Evolutionary conservation across 1,140 invertebrate species (phyloP).

Genomic region (Drosophila bifasciata): DNA sequence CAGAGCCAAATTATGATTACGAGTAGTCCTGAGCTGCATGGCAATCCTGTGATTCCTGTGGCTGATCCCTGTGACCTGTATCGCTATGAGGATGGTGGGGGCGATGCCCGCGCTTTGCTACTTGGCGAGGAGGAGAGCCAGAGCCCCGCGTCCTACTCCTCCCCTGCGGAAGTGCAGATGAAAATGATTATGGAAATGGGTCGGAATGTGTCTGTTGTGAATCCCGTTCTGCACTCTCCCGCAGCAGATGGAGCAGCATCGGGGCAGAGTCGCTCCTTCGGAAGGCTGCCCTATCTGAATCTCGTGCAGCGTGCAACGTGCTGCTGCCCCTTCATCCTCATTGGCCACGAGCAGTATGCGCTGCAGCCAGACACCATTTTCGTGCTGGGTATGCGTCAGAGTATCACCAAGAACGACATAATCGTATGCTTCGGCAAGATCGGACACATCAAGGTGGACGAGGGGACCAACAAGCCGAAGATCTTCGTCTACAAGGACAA

Average conservation of each 20-base stretch:
- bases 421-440: conserved; percentile 54
- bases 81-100: conserved; percentile 59
- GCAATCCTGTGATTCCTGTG: no score
- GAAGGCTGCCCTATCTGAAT: not conserved
- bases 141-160: conserved; percentile 8
- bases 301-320: not conserved
- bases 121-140: conserved; percentile 31
- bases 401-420: conserved; percentile 68
- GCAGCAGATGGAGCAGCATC: no score
- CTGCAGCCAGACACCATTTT: conserved; percentile 60
- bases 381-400: conserved; percentile 62
- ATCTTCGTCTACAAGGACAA: conserved; percentile 76
- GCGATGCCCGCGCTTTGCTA: conserved; percentile 53
- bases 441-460: conserved; percentile 52
- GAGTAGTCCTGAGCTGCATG: no score
- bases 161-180: not conserved
- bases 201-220: no score
- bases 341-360: conserved; percentile 48
- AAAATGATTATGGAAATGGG: no score
- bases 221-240: no score
- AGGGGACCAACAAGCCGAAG: conserved; percentile 48
- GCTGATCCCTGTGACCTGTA: conserved; percentile 13
- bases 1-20: conserved; percentile 31
- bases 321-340: conserved; percentile 20
- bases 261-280: no score